Conservation (phyloP, 2,888 invertebrate species). For the Hirtodrosophila cameraria region DNA sequence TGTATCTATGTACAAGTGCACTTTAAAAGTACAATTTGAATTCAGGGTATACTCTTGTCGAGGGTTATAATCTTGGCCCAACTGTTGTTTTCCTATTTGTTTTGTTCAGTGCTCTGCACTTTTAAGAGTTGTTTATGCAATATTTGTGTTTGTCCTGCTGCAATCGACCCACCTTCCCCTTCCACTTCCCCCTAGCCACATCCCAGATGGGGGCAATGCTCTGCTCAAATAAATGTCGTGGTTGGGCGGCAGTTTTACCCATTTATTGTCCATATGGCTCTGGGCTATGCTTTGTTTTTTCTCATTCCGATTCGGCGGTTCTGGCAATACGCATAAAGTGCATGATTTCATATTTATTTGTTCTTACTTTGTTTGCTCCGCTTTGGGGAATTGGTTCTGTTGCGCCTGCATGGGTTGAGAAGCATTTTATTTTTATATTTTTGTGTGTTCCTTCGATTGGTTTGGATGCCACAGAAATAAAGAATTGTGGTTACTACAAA, state of each 20-base stretch:
- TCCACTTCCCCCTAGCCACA: not conserved
- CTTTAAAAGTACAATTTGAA: not conserved
- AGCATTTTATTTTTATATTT: slow-evolving; percentile 4
- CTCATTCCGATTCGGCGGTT: slow-evolving; percentile 21
- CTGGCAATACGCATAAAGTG: slow-evolving; percentile 62
- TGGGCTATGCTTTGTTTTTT: slow-evolving; percentile 26
- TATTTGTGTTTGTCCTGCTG: slow-evolving; percentile 39
- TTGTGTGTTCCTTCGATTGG: not conserved
- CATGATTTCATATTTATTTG: slow-evolving; percentile 68
- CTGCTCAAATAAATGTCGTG: slow-evolving; percentile 40
- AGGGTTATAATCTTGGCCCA: too few relatives aligned
- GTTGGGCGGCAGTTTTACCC: not conserved
- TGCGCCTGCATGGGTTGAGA: slow-evolving; percentile 2
- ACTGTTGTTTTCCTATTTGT: not conserved
- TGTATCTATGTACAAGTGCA: too few relatives aligned
- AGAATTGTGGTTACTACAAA: slow-evolving; percentile 13
- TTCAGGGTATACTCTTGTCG: not conserved
- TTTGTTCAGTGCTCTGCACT: slow-evolving; percentile 35
- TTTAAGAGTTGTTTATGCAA: slow-evolving; percentile 64
- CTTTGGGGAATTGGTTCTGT: slow-evolving; percentile 43
- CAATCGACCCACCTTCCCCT: slow-evolving; percentile 18
- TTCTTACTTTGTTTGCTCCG: slow-evolving; percentile 44
- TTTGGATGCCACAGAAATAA: not conserved
- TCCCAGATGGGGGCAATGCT: slow-evolving; percentile 8
- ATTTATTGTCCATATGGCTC: slow-evolving; percentile 18